These are phyloP conservation scores for Epirrhoe alternata DNA, from an alignment of 2,888 invertebrate species.

Conservation along the genomic window DNA sequence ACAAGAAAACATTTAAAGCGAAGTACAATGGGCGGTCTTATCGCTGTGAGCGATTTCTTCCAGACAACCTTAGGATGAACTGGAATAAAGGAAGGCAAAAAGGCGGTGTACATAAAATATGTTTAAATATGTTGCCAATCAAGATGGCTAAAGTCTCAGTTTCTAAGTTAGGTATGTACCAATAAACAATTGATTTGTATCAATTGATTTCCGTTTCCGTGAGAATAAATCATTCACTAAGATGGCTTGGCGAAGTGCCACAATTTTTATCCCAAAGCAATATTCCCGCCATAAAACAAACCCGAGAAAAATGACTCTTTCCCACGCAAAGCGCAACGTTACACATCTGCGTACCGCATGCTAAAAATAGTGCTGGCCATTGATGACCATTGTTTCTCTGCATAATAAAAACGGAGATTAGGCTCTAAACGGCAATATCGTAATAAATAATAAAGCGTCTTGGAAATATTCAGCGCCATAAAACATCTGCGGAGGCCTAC, in stretches of 20 bases:
- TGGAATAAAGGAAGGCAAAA: no score
- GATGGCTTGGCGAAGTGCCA: constrained; percentile 27
- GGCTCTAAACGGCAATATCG: constrained; percentile 82
- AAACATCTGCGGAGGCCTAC: constrained; percentile 81
- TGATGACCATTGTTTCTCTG: constrained; percentile 80
- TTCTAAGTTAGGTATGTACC: no score
- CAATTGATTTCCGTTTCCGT: constrained; percentile 9
- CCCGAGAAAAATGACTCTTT: constrained; percentile 58
- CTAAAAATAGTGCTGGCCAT: constrained; percentile 74
- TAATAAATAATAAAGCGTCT: constrained; percentile 83
- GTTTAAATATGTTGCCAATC: no score
- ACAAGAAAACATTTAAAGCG: no score
- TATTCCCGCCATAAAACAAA: constrained; percentile 45
- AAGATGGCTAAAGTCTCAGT: no score
- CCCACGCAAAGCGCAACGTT: constrained; percentile 62
- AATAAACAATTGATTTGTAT: constrained; percentile 1
- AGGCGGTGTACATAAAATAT: no score
- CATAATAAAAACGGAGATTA: constrained; percentile 82
- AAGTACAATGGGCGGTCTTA: no score
- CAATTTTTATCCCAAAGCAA: constrained; percentile 21
- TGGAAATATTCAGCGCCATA: constrained; percentile 82
- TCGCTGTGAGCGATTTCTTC: no score
- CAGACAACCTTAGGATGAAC: no score
- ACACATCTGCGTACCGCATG: constrained; percentile 77
- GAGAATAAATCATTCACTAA: constrained; percentile 16